These are phyloP conservation scores for Philopedon plagiatum DNA, from an alignment of 2,888 invertebrate genomes.

Conservation along the genomic window DNA sequence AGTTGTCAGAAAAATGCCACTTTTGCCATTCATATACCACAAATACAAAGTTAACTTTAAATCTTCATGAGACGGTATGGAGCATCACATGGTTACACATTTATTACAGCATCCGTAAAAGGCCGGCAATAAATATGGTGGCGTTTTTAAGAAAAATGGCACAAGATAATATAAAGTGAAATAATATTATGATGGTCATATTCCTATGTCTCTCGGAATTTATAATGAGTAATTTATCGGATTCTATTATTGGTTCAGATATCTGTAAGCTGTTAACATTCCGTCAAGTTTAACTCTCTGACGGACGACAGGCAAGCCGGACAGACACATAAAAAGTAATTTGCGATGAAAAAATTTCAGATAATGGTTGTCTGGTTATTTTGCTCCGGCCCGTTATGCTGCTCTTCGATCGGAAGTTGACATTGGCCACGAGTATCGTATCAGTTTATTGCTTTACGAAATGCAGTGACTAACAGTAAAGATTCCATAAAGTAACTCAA, in stretches of 20 bases:
- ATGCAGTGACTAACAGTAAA: too few relatives aligned
- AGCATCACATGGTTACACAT: slow-evolving; percentile 32
- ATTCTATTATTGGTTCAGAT: slow-evolving; percentile 56
- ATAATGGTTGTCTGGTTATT: slow-evolving; percentile 64
- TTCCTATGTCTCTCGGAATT: slow-evolving; percentile 44
- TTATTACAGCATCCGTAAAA: slow-evolving; percentile 26
- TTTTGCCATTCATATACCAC: not conserved
- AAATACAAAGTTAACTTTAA: not conserved
- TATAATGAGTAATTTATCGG: slow-evolving; percentile 52
- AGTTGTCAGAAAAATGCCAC: not conserved
- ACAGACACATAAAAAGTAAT: slow-evolving; percentile 63
- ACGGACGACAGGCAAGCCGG: slow-evolving; percentile 59
- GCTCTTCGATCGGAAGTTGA: slow-evolving; percentile 51
- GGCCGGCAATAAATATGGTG: slow-evolving; percentile 33
- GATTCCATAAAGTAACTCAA: too few relatives aligned
- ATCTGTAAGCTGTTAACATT: slow-evolving; percentile 59
- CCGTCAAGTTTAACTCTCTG: slow-evolving; percentile 52
- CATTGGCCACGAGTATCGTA: slow-evolving; percentile 43
- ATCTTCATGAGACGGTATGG: slow-evolving; percentile 20
- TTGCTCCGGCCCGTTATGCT: slow-evolving; percentile 55
- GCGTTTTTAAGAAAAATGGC: slow-evolving; percentile 43
- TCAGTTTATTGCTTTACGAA: slow-evolving; percentile 16
- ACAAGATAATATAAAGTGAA: slow-evolving; percentile 47
- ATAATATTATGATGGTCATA: slow-evolving; percentile 41
- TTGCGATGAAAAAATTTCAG: slow-evolving; percentile 62